Evolutionary conservation across 1,140 invertebrate genomes (phyloP).

Genomic region (Camponotus pennsylvanicus): DNA sequence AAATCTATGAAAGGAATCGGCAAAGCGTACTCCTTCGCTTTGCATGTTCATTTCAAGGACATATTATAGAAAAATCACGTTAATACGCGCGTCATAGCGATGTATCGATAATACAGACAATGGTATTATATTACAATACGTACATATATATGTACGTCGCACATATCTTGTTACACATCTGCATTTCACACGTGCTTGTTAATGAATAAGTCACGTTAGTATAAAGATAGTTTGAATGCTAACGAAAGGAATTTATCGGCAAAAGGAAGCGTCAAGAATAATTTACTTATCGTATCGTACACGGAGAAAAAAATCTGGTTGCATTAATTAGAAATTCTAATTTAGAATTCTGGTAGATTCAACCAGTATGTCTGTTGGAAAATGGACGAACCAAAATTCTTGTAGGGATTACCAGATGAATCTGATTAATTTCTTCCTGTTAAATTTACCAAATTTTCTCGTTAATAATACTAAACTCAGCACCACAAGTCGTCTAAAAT

Average conservation of each 20-base stretch:
- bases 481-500: too few relatives aligned
- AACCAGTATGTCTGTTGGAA: too few relatives aligned
- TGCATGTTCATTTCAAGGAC: not conserved
- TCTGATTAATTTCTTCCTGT: too few relatives aligned
- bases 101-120: not conserved
- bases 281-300: not conserved
- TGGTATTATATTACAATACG: not conserved
- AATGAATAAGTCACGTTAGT: not conserved
- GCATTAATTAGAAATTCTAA: too few relatives aligned
- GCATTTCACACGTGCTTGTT: slow-evolving; percentile 9
- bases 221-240: not conserved
- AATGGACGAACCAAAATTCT: too few relatives aligned
- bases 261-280: not conserved
- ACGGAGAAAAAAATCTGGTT: too few relatives aligned
- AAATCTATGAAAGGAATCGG: not conserved
- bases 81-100: not conserved
- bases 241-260: not conserved
- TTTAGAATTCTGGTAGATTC: too few relatives aligned
- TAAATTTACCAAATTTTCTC: too few relatives aligned
- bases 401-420: too few relatives aligned
- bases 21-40: not conserved
- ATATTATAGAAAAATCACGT: slow-evolving; percentile 3
- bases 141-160: not conserved
- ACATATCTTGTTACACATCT: not conserved
- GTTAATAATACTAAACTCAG: too few relatives aligned